phyloP scores from a whole-genome alignment of 2,113 vertebrate genomes.

The Peromyscus polionotus region DNA sequence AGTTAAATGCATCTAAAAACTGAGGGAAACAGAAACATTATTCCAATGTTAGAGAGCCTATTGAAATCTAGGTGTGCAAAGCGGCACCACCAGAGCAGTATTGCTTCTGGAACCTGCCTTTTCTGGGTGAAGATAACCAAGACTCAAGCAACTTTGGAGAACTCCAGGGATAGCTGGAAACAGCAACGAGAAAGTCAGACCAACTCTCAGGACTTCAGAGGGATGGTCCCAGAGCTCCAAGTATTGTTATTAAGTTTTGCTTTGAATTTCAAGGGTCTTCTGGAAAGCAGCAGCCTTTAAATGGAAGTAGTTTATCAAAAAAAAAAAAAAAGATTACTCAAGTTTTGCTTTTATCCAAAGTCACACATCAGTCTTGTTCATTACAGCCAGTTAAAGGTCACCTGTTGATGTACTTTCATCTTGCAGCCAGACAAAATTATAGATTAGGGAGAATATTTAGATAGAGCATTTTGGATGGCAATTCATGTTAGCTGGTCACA shows the following conservation, averaged over 20 bases:
- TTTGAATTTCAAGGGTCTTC: neutral
- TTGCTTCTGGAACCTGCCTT: neutral
- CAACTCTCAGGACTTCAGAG: neutral
- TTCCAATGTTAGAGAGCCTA: neutral
- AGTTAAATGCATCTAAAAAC: constrained; percentile 31
- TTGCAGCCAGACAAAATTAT: neutral
- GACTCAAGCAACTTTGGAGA: constrained; percentile 25
- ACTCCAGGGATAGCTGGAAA: neutral
- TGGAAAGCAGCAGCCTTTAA: neutral
- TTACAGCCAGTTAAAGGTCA: constrained; percentile 19
- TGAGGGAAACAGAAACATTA: constrained; percentile 37
- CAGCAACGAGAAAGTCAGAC: neutral
- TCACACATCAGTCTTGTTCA: neutral
- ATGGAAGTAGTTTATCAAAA: neutral
- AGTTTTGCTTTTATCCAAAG: neutral
- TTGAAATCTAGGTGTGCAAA: neutral
- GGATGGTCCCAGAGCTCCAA: neutral
- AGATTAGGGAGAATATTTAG: neutral
- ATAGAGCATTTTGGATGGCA: constrained; percentile 27
- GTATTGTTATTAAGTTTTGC: neutral
- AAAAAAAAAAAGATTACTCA: neutral
- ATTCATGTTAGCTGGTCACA: neutral
- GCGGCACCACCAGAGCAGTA: neutral
- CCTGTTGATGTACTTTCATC: neutral
- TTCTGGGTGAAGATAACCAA: neutral